A percentile compares a stretch with the other conserved stretches of the same genome.
These are phyloP conservation scores for Leptocoma aspasia DNA, from an alignment of 2,113 vertebrate species.

Conservation along the genomic window DNA sequence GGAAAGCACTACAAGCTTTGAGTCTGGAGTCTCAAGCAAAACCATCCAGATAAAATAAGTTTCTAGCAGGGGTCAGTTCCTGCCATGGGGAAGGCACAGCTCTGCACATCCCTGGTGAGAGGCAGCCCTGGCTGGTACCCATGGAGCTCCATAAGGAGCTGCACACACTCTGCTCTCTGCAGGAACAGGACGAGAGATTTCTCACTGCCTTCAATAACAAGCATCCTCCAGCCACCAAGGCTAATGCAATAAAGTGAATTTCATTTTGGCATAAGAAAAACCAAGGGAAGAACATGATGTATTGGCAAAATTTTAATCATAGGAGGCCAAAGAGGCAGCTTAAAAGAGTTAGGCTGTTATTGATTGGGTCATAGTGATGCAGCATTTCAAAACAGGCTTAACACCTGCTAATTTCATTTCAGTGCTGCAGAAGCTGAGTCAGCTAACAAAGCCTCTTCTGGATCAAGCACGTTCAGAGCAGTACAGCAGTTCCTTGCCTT, in stretches of 20 bases:
- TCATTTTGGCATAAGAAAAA: background rate
- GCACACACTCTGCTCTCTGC: background rate
- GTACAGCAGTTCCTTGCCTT: background rate
- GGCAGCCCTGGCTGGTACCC: background rate
- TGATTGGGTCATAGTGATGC: constrained; percentile 19
- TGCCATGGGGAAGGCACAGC: background rate
- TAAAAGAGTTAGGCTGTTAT: constrained; percentile 28
- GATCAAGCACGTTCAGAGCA: background rate
- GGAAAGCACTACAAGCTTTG: background rate
- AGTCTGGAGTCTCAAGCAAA: background rate
- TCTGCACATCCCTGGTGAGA: background rate
- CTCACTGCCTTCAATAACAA: background rate
- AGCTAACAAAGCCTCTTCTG: background rate
- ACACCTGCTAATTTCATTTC: constrained; percentile 51
- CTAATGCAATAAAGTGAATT: constrained; percentile 34
- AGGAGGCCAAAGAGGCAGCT: background rate
- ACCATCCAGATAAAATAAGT: background rate
- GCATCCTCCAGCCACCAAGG: background rate
- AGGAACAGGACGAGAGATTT: background rate
- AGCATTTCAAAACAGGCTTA: constrained; percentile 58
- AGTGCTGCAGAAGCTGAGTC: constrained; percentile 37
- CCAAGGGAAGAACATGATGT: background rate
- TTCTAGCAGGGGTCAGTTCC: background rate
- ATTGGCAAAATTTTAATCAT: constrained; percentile 35
- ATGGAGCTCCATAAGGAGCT: background rate